Conservation (phyloP, 1,140 invertebrate species). For the Laupala kohalensis region DNA sequence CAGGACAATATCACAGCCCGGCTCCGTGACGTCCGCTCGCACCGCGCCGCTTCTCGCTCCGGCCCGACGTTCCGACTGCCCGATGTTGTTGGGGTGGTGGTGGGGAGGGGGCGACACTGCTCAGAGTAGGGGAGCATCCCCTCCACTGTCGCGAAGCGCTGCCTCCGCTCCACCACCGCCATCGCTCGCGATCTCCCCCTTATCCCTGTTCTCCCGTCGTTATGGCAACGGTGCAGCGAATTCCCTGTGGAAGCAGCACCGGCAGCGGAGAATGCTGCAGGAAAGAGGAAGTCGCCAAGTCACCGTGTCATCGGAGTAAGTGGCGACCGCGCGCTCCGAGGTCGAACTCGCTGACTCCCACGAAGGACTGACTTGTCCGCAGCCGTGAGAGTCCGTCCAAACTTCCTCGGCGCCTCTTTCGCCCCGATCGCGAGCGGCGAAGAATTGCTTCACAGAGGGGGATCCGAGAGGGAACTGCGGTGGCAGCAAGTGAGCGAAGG, state of each 20-base stretch:
- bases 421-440: slow-evolving; percentile 19
- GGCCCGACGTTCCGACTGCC: background rate
- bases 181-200: background rate
- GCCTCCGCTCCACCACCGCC: slow-evolving; percentile 17
- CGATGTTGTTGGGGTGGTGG: slow-evolving; percentile 10
- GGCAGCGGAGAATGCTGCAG: slow-evolving; percentile 24
- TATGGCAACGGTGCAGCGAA: slow-evolving; percentile 2
- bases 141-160: slow-evolving; percentile 13
- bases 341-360: no score
- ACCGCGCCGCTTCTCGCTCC: slow-evolving; percentile 13
- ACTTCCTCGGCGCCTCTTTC: background rate
- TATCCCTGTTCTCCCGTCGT: background rate
- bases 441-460: slow-evolving; percentile 17
- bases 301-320: slow-evolving; percentile 6
- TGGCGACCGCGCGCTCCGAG: slow-evolving; percentile 7
- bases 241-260: background rate
- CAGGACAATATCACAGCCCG: slow-evolving; percentile 80
- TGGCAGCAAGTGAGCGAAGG: background rate
- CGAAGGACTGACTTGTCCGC: no score
- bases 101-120: slow-evolving; percentile 14
- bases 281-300: slow-evolving; percentile 19
- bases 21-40: background rate
- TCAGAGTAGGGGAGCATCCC: slow-evolving; percentile 18
- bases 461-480: slow-evolving; percentile 6
- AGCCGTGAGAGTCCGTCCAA: no score